phyloP scores from a whole-genome alignment of 2,113 vertebrate species.

The Cathartes aura region DNA sequence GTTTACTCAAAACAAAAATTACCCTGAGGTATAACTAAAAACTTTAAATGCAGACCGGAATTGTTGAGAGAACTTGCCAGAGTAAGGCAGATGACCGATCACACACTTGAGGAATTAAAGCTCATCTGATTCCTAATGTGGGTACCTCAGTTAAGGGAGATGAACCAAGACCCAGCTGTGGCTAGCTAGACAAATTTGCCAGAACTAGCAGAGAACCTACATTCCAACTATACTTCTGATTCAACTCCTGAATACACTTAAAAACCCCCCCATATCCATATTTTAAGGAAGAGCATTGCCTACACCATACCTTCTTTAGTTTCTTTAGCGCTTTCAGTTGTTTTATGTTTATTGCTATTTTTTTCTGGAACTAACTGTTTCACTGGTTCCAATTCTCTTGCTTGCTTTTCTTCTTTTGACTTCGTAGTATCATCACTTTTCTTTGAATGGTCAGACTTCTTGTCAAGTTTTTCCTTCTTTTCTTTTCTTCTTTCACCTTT shows the following conservation, averaged over 20 bases:
- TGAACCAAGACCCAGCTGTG: not conserved
- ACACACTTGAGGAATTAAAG: not conserved
- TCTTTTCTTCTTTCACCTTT: slow-evolving; percentile 80
- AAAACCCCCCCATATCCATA: not conserved
- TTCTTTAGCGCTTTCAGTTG: slow-evolving; percentile 86
- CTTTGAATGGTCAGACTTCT: slow-evolving; percentile 72
- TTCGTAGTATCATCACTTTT: slow-evolving; percentile 67
- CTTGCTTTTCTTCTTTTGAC: slow-evolving; percentile 75
- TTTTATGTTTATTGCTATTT: slow-evolving; percentile 81
- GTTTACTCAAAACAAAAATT: not conserved
- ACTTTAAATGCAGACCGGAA: not conserved
- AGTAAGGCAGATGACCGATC: not conserved
- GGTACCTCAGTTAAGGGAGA: not conserved
- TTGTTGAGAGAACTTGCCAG: not conserved
- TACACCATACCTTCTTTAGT: slow-evolving; percentile 87
- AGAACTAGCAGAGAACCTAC: not conserved
- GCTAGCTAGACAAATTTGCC: not conserved
- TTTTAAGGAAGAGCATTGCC: not conserved
- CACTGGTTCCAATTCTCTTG: slow-evolving; percentile 57
- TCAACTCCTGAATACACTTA: not conserved
- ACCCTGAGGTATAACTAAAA: not conserved
- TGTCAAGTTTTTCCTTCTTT: slow-evolving; percentile 81
- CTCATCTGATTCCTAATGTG: not conserved
- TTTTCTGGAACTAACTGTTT: slow-evolving; percentile 75
- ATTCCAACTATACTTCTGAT: not conserved